Evolutionary conservation across 2,888 invertebrate species (phyloP), one percentile per base, ranked within the genome.

Genomic region (Ommatoiulus sabulosus): DNA sequence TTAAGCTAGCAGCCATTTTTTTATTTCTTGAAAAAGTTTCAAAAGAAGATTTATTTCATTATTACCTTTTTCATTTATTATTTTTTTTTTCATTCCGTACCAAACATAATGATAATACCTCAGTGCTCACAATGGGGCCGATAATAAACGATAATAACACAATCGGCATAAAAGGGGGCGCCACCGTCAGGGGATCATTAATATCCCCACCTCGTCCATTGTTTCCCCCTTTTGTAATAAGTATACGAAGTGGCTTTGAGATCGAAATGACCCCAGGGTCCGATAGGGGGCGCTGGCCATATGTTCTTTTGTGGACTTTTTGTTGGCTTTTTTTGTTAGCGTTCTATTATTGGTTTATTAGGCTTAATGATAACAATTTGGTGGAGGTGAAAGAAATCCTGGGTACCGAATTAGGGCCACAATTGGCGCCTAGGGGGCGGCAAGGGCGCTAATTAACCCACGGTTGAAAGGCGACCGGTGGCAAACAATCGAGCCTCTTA

Each of bases 21-120:
- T n/a, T 48, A 48, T 48, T 46, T 46, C 48, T 57, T 3, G n/a
- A 57, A 57, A 57, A 57, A 57, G 46, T 57, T 57, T 57, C 57
- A 57, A 57, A 57, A 57, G 57, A 57, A 57, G 57, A 57, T 57
- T 57, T 57, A 57, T 57, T 57, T 57, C 57, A 57, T 57, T 57
- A 57, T 57, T 57, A 57, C 15, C 17, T 57, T 57, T 57, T n/a
- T 57, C n/a, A n/a, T 57, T 57, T 57, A n/a, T 57, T 57, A 46
- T 46, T n/a, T n/a, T n/a, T 48, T 48, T 46, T 46, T 8, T 8
- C 46, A 46, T 46, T 46, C 46, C 6, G 46, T 15, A 48, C 8
- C 48, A 48, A 48, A 48, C 48, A 15, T 15, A 10, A 10, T 48
- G 15, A 48, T 48, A 15, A 48, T 10, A 48, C 48, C 48, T 8